These are phyloP conservation scores for Papilio gigon DNA, from an alignment of 2,888 invertebrate genomes.

Conservation along the genomic window DNA sequence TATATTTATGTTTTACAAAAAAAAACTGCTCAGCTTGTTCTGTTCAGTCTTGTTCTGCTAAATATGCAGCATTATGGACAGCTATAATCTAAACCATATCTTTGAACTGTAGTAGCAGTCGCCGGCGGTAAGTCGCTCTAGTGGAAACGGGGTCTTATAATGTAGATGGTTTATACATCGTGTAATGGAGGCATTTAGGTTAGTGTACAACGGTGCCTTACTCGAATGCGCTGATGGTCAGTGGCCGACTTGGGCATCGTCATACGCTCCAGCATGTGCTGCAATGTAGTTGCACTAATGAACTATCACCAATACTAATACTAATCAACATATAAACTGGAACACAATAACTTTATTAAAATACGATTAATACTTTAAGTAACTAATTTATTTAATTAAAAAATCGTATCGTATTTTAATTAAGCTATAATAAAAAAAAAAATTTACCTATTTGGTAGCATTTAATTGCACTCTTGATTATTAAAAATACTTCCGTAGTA, in stretches of 20 bases:
- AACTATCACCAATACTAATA: conserved; percentile 49
- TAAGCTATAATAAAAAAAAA: neutral
- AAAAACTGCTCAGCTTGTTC: too few relatives aligned
- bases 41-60: too few relatives aligned
- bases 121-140: neutral
- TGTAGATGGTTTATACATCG: conserved; percentile 20
- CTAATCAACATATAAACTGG: neutral
- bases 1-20: too few relatives aligned
- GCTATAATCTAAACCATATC: too few relatives aligned
- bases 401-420: neutral
- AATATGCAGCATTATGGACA: too few relatives aligned
- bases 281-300: conserved; percentile 82
- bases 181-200: conserved; percentile 68
- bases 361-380: neutral
- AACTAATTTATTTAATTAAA: neutral
- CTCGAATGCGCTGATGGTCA: conserved; percentile 94
- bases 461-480: neutral
- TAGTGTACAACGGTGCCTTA: conserved; percentile 83
- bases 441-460: neutral
- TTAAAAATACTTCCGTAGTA: too few relatives aligned
- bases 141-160: conserved; percentile 1
- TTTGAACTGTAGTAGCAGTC: too few relatives aligned
- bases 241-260: conserved; percentile 92
- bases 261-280: conserved; percentile 95
- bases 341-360: neutral